Conservation (phyloP, 2,797 vertebrate species). For the Rhinogobio ventralis region DNA sequence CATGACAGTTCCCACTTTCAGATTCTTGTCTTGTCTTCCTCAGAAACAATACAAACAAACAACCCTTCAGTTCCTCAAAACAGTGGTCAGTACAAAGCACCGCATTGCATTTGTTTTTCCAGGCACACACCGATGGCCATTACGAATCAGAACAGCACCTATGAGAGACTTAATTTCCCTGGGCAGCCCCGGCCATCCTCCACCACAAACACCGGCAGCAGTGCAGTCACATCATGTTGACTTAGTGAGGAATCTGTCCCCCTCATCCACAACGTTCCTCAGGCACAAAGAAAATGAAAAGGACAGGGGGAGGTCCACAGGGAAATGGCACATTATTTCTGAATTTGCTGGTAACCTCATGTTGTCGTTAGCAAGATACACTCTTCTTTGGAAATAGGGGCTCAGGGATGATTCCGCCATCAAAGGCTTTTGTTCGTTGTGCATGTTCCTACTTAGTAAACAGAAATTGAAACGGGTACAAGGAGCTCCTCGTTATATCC, state of each 20-base stretch:
- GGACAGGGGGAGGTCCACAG: slow-evolving; percentile 67
- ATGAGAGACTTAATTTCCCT: slow-evolving; percentile 80
- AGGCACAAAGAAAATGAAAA: slow-evolving; percentile 66
- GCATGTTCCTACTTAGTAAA: slow-evolving; percentile 57
- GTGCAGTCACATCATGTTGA: slow-evolving; percentile 79
- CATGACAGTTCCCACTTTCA: neutral
- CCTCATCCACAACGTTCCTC: slow-evolving; percentile 73
- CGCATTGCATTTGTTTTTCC: slow-evolving; percentile 45
- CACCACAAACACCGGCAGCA: slow-evolving; percentile 73
- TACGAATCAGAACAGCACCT: slow-evolving; percentile 72
- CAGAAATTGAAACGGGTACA: slow-evolving; percentile 62
- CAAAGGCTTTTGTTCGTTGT: slow-evolving; percentile 65
- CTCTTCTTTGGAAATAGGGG: slow-evolving; percentile 63
- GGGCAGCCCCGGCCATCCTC: slow-evolving; percentile 73
- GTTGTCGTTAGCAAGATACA: slow-evolving; percentile 71
- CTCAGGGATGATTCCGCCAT: slow-evolving; percentile 65
- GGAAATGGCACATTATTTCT: slow-evolving; percentile 69
- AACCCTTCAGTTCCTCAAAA: slow-evolving; percentile 21
- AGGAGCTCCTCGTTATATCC: slow-evolving; percentile 54
- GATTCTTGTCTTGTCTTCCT: slow-evolving; percentile 10
- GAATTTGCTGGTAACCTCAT: slow-evolving; percentile 75
- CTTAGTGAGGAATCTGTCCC: slow-evolving; percentile 77
- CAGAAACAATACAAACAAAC: slow-evolving; percentile 37
- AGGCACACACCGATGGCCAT: slow-evolving; percentile 62
- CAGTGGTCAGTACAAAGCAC: neutral